These are phyloP conservation scores for Metellina segmentata DNA, from an alignment of 2,888 invertebrate species.

Conservation along the genomic window DNA sequence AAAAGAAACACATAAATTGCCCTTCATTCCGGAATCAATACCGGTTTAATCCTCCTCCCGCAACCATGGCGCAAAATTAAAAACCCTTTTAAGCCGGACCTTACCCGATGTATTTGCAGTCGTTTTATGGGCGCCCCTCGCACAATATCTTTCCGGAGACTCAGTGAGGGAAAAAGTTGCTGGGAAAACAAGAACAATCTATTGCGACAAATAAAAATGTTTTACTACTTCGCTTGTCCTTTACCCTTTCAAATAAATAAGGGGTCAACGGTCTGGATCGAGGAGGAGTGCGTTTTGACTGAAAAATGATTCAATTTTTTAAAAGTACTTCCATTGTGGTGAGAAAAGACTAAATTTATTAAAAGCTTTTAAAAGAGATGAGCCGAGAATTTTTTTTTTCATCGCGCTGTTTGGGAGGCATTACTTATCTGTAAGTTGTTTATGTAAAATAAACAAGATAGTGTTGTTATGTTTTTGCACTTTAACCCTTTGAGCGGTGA, in stretches of 20 bases:
- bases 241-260: background rate
- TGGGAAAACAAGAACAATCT: conserved; percentile 1
- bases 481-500: no score
- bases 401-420: no score
- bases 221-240: background rate
- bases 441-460: no score
- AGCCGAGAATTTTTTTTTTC: background rate
- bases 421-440: no score
- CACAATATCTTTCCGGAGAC: background rate
- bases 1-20: background rate
- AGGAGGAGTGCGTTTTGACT: background rate
- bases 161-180: background rate
- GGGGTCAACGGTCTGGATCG: background rate
- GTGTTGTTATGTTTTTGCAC: no score
- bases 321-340: background rate
- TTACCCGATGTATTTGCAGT: background rate
- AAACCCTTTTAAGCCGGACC: background rate
- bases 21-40: background rate
- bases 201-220: background rate
- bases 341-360: background rate
- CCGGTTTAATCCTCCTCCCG: background rate
- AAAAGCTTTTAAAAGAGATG: conserved; percentile 1
- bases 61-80: background rate
- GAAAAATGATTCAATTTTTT: background rate
- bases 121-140: background rate